Evolutionary conservation across 2,888 invertebrate genomes (phyloP).

Genomic region (Drosophila cognata): DNA sequence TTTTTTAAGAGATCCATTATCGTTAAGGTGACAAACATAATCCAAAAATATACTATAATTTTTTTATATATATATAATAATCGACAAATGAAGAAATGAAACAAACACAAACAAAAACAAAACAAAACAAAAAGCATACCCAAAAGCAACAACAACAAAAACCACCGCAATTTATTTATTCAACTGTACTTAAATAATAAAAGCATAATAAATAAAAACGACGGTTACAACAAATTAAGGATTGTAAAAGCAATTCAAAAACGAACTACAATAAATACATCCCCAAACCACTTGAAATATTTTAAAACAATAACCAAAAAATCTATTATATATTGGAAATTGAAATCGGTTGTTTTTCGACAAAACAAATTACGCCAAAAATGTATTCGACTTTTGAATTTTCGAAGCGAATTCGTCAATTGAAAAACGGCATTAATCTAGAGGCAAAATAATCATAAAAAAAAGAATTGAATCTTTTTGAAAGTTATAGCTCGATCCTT

Average conservation of each 20-base stretch:
- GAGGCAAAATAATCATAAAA: neutral
- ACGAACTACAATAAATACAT: conserved; percentile 37
- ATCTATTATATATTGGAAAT: neutral
- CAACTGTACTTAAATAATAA: conserved; percentile 63
- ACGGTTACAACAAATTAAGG: conserved; percentile 10
- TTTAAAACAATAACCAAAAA: conserved; percentile 1
- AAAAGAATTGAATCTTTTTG: neutral
- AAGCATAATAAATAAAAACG: conserved; percentile 21
- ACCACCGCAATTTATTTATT: conserved; percentile 73
- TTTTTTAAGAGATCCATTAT: conserved; percentile 40
- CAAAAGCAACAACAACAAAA: conserved; percentile 56
- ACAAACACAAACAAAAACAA: conserved; percentile 2
- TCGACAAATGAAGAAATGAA: neutral
- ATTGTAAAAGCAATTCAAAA: conserved; percentile 33
- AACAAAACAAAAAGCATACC: conserved; percentile 32
- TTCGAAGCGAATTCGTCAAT: neutral
- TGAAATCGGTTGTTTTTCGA: neutral
- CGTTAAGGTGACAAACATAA: conserved; percentile 51
- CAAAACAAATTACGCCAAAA: neutral
- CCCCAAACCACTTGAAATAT: conserved; percentile 24
- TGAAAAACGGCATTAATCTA: neutral
- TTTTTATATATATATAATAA: conserved; percentile 40
- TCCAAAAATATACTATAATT: conserved; percentile 58
- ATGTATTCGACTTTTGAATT: neutral
- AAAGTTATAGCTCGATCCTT: neutral